Conservation (phyloP, 1,140 invertebrate genomes). For the Trachymyrmex cornetzi region DNA sequence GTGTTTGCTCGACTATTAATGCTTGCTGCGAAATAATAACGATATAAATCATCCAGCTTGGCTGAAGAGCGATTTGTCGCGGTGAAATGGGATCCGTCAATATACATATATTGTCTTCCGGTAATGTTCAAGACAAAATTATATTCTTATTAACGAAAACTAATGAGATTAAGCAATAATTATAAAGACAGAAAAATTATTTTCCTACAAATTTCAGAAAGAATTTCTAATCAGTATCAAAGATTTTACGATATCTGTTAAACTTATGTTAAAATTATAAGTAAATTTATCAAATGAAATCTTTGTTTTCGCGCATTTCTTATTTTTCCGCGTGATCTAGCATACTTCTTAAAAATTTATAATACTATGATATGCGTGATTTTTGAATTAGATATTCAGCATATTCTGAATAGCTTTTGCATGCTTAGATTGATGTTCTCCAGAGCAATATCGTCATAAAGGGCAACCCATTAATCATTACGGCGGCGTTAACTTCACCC, state of each 20-base stretch:
- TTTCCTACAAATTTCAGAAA: background rate
- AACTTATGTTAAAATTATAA: constrained; percentile 2
- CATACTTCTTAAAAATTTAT: background rate
- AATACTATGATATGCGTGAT: constrained; percentile 14
- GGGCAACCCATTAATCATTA: constrained; percentile 80
- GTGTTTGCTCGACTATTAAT: constrained; percentile 84
- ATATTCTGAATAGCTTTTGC: constrained; percentile 23
- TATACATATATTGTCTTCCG: constrained; percentile 31
- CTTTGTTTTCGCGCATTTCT: background rate
- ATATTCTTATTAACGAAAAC: background rate
- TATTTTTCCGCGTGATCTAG: background rate
- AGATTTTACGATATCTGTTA: background rate
- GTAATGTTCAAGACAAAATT: background rate
- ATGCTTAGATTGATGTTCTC: constrained; percentile 79
- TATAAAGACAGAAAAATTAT: background rate
- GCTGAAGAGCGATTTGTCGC: constrained; percentile 61
- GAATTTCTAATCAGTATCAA: background rate
- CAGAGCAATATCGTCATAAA: constrained; percentile 78
- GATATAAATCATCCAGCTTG: constrained; percentile 81
- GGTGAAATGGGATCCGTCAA: constrained; percentile 59
- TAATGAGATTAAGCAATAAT: background rate
- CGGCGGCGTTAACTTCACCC: constrained; percentile 79
- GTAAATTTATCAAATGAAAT: background rate
- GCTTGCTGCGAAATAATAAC: constrained; percentile 79
- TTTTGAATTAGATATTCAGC: constrained; percentile 47